Evolutionary conservation across 2,113 vertebrate genomes (phyloP), one percentile per base, ranked within the genome.

Genomic region (Seriola rivoliana): DNA sequence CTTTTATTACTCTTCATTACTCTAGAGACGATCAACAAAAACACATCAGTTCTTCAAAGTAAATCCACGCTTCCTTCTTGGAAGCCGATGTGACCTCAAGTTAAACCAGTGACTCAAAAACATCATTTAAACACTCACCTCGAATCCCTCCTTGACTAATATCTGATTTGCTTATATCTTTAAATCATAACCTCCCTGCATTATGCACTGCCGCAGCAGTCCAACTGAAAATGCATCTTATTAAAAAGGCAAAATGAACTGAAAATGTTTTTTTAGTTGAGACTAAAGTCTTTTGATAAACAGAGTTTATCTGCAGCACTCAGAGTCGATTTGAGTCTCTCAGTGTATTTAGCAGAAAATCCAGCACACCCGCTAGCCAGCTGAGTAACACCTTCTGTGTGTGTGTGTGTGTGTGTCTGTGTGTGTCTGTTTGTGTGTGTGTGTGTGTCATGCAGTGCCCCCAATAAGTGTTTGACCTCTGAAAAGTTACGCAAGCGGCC

Each of bases 401-500:
- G 8, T 42, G 59, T 66, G 59, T 52, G 48, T 25, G 52, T 44
- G 54, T 62, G 25, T 55, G 29, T 84, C 58, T 42, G 8, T 42
- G 59, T 66, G 59, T 52, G 29, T 84, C 58, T 42, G 8, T 42
- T 50, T 66, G 59, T 52, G 57, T 32, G 67, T 29, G 60, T 19
- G 23, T 65, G 70, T 84, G 69, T 87, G 77, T 85, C 71, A 83
- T 55, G 58, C 65, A 25, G 59, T 86, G 84, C 85, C 83, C 81
- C 73, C 73, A 70, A 84, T 60, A 78, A 85, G 71, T 36, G 48
- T 86, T 68, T 85, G 88, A 90, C 88, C 86, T 90, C 78, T 76
- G 70, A n/a, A 80, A 86, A 66, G 80, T 90, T 92, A 88, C 36
- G 85, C 82, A 90, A 89, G 52, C 79, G 44, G n/a, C 85, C 75